A percentile compares a stretch with the other conserved stretches of the same genome.
These are phyloP conservation scores for Troides oblongomaculatus DNA, from an alignment of 2,888 invertebrate genomes.

Conservation along the genomic window DNA sequence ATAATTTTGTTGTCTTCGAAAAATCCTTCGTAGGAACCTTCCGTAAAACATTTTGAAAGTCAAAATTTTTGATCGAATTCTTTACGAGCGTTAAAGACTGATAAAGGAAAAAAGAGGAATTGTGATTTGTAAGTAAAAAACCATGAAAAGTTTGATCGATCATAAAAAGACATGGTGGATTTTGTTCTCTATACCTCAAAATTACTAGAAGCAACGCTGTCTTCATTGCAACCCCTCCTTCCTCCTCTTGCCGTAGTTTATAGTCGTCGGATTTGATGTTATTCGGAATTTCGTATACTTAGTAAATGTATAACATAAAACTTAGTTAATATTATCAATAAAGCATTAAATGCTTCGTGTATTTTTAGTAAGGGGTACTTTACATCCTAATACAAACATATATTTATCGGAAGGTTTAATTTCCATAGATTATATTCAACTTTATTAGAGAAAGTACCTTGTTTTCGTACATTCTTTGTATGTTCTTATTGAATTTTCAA, in stretches of 20 bases:
- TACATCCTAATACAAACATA: slow-evolving; percentile 51
- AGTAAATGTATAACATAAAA: slow-evolving; percentile 65
- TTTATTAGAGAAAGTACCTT: slow-evolving; percentile 36
- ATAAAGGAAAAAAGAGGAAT: slow-evolving; percentile 68
- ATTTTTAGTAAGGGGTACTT: slow-evolving; percentile 57
- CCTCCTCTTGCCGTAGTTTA: slow-evolving; percentile 67
- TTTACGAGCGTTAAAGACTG: slow-evolving; percentile 78
- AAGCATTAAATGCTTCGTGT: slow-evolving; percentile 73
- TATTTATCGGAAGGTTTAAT: slow-evolving; percentile 30
- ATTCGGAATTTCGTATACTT: slow-evolving; percentile 67
- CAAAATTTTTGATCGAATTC: slow-evolving; percentile 67
- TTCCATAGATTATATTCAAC: slow-evolving; percentile 40
- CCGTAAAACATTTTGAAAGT: slow-evolving; percentile 60
- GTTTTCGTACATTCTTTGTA: slow-evolving; percentile 46
- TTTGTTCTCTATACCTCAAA: slow-evolving; percentile 67
- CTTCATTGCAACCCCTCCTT: slow-evolving; percentile 64
- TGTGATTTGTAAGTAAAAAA: slow-evolving; percentile 66
- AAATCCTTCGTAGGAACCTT: slow-evolving; percentile 57
- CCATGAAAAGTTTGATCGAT: slow-evolving; percentile 61
- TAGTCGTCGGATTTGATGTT: slow-evolving; percentile 69
- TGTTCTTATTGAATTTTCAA: slow-evolving; percentile 60
- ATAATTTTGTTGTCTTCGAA: slow-evolving; percentile 49
- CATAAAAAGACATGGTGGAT: slow-evolving; percentile 53
- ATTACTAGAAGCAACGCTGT: slow-evolving; percentile 73
- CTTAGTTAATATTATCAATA: slow-evolving; percentile 63